Evolutionary conservation across 1,140 invertebrate species (phyloP), one percentile per base, ranked within the genome.

Genomic region (Macrostomum lignano): DNA sequence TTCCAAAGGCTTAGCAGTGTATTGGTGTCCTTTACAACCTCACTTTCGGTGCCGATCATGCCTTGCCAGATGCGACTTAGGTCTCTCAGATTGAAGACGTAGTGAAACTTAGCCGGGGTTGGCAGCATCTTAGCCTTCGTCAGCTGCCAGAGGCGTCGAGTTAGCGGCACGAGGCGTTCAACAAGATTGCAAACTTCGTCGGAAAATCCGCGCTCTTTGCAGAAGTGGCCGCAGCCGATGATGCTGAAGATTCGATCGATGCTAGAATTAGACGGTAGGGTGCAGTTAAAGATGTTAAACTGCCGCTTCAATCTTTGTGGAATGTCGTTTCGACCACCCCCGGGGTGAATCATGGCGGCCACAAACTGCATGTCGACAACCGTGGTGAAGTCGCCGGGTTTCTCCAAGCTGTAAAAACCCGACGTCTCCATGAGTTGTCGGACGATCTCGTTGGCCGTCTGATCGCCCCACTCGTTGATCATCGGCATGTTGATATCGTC

Each of bases 391-490:
- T 91, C 81, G 19, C 82, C 82, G 1, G 82, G 82, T 59, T 86
- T 88, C 49, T 93, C 81, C 35, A 93, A 58, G 44, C 73, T 86
- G 46, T 88, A 93, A 58, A 91, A 88, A 13, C 82, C 82, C 43
- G 76, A 73, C 75, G 82, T 88, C 45, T 86, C 78, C 73, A 93
- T 84, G 2, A 75, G 71, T 52, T 91, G 81, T 3, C 82, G 65
- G 0, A 86, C 75, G 35, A 88, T 82, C 62, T 91, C 82, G 61
- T 88, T 88, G 5, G 81, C 86, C 44, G 66, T 42, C 62, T 79
- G 76, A 63, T 79, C 74, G n/a, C 74, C 74, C 75, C 75, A 81
- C 52, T 77, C 74, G 54, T 84, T 88, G 22, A 86, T 81, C 48
- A 81, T 67, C 0, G 82, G 82, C 44, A 88, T 65, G 60, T 86